Evolutionary conservation across 2,888 invertebrate species (phyloP).

Genomic region (Drosophila meridionalis): DNA sequence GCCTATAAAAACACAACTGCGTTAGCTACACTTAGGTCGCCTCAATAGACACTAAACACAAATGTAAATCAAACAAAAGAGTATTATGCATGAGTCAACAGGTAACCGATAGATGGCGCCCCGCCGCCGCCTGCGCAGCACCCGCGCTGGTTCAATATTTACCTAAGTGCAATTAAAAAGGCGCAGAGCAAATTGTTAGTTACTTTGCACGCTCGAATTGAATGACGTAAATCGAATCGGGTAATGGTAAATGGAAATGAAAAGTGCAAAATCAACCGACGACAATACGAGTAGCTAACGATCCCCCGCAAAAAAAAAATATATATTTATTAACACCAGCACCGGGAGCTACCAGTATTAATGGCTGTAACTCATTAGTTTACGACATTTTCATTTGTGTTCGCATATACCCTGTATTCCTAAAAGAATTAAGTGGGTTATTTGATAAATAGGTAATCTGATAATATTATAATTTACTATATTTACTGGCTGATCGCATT

Average conservation of each 20-base stretch:
- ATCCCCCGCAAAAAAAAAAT: conserved; percentile 41
- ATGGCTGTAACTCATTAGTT: conserved; percentile 11
- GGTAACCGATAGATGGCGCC: conserved; percentile 12
- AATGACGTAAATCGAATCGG: conserved; percentile 62
- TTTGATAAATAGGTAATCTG: not conserved
- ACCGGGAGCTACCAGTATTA: conserved; percentile 13
- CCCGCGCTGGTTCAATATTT: conserved; percentile 23
- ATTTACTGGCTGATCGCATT: not conserved
- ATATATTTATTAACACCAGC: conserved; percentile 45
- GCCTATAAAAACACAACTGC: conserved; percentile 14
- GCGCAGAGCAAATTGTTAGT: conserved; percentile 20
- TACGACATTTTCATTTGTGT: not conserved
- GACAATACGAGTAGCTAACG: conserved; percentile 48
- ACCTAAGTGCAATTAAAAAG: conserved; percentile 48
- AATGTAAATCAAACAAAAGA: conserved; percentile 24
- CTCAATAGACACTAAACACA: conserved; percentile 6
- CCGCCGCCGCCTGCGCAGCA: not conserved
- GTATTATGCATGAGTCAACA: conserved; percentile 33
- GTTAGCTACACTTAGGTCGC: conserved; percentile 2
- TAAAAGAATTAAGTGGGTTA: not conserved
- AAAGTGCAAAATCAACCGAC: conserved; percentile 58
- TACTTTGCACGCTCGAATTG: conserved; percentile 62
- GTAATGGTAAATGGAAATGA: conserved; percentile 37
- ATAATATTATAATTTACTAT: too few species aligned
- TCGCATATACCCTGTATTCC: not conserved